These are phyloP conservation scores for Dunckerocampus dactyliophorus DNA, from an alignment of 2,113 vertebrate genomes.

Conservation along the genomic window DNA sequence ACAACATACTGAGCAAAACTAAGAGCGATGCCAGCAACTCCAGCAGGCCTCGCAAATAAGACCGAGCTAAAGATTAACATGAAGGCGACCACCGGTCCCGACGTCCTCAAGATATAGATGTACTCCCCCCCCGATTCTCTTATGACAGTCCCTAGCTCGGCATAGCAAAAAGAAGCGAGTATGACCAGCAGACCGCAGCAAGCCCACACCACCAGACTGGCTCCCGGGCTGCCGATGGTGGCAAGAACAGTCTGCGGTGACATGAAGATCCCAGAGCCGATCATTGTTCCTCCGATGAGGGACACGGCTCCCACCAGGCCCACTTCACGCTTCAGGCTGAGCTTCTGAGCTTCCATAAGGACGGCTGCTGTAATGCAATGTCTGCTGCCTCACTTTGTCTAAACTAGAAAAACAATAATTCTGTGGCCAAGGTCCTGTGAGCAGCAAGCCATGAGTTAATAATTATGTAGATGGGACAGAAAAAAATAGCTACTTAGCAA, in stretches of 20 bases:
- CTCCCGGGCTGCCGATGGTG: slow-evolving; percentile 78
- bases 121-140: slow-evolving; percentile 84
- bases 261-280: slow-evolving; percentile 80
- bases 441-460: slow-evolving; percentile 49
- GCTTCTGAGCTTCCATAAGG: slow-evolving; percentile 45
- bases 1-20: slow-evolving; percentile 78
- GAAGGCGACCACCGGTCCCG: slow-evolving; percentile 80
- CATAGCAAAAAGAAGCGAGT: slow-evolving; percentile 79
- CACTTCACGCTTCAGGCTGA: slow-evolving; percentile 63
- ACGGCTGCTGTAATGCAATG: not conserved
- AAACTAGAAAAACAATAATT: slow-evolving; percentile 1
- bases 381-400: not conserved
- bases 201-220: slow-evolving; percentile 82
- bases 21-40: slow-evolving; percentile 73
- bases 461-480: slow-evolving; percentile 32
- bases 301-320: slow-evolving; percentile 77
- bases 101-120: slow-evolving; percentile 81
- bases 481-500: not conserved
- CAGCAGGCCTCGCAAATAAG: slow-evolving; percentile 76
- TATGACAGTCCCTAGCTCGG: slow-evolving; percentile 83
- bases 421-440: slow-evolving; percentile 34
- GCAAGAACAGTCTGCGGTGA: slow-evolving; percentile 78
- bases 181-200: slow-evolving; percentile 76
- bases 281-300: slow-evolving; percentile 81
- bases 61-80: slow-evolving; percentile 77